phyloP scores from a whole-genome alignment of 2,113 vertebrate species.

The Carassius auratus region DNA sequence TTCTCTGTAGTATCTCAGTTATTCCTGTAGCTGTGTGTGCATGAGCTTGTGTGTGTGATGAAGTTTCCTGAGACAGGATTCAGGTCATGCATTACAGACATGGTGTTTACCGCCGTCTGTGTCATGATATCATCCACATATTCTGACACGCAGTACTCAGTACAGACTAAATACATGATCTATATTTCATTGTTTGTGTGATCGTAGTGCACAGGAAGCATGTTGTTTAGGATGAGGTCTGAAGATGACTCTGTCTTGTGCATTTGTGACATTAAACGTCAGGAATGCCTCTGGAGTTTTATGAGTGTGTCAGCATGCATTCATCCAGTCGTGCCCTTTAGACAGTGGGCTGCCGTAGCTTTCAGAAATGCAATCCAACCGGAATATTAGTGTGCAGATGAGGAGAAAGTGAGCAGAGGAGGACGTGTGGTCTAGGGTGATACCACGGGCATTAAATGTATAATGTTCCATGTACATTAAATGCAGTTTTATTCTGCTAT shows the following conservation, averaged over 20 bases:
- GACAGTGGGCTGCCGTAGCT: slow-evolving; percentile 29
- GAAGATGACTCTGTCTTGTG: not conserved
- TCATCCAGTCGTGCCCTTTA: slow-evolving; percentile 39
- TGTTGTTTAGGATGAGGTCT: slow-evolving; percentile 6
- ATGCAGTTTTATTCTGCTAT: slow-evolving; percentile 9
- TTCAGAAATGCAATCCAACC: slow-evolving; percentile 19
- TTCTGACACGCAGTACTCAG: not conserved
- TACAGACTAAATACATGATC: not conserved
- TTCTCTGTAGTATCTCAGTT: not conserved
- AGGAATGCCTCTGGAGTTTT: slow-evolving; percentile 28
- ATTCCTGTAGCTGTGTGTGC: not conserved
- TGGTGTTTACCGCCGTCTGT: not conserved
- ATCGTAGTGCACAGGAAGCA: not conserved
- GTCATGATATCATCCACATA: not conserved
- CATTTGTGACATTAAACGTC: slow-evolving; percentile 22
- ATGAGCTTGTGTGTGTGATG: not conserved
- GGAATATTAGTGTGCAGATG: not conserved
- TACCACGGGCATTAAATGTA: not conserved
- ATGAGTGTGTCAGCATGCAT: slow-evolving; percentile 39
- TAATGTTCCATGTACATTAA: slow-evolving; percentile 24
- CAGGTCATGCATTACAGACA: not conserved
- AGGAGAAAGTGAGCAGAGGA: not conserved
- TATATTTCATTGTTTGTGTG: not conserved
- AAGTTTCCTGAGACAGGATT: not conserved
- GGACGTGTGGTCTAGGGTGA: not conserved